Conservation (phyloP, 2,888 invertebrate genomes). For the Protophormia terraenovae region DNA sequence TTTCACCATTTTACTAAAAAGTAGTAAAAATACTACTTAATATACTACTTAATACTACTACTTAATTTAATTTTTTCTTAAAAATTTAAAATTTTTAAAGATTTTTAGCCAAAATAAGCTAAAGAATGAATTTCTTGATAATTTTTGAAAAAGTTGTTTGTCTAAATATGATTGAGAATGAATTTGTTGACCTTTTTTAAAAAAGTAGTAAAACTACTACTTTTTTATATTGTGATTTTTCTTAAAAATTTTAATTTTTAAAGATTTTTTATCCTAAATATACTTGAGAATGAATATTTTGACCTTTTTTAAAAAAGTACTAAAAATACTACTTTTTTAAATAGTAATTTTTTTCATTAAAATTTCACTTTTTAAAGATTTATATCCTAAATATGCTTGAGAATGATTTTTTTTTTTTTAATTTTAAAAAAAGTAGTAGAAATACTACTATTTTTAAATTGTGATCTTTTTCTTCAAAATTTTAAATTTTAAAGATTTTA, state of each 20-base stretch:
- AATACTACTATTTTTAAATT: neutral
- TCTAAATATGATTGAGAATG: neutral
- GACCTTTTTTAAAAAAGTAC: neutral
- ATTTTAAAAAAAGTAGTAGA: neutral
- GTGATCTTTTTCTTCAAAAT: no score
- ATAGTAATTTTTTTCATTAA: neutral
- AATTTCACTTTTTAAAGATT: no score
- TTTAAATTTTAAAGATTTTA: no score
- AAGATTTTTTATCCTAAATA: neutral
- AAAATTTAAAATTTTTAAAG: no score
- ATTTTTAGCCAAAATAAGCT: neutral
- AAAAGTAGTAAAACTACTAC: neutral
- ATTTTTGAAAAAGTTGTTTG: no score
- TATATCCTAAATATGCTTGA: no score
- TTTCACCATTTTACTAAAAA: neutral
- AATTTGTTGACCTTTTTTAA: neutral
- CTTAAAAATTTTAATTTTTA: neutral
- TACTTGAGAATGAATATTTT: neutral
- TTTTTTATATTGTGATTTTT: neutral
- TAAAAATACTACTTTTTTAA: neutral
- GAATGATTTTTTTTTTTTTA: no score
- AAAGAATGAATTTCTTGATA: no score
- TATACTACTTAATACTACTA: no score
- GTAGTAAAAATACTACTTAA: neutral
- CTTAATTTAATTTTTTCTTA: no score